These are phyloP conservation scores for Drosophila melanica DNA, from an alignment of 1,140 invertebrate genomes.

Conservation along the genomic window DNA sequence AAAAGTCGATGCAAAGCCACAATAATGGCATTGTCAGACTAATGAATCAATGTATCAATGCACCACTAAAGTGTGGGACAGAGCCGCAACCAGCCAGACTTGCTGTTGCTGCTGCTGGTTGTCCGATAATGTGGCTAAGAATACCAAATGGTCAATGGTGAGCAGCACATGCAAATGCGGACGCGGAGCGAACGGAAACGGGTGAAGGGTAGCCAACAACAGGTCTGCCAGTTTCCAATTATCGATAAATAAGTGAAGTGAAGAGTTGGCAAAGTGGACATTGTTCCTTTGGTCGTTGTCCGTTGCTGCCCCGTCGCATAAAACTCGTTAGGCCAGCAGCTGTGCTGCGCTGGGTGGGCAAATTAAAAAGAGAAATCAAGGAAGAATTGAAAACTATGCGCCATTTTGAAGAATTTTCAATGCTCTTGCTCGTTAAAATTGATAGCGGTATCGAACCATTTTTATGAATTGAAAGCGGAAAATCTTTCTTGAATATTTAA, in stretches of 20 bases:
- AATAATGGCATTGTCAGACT: constrained; percentile 63
- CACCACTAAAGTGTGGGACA: not conserved
- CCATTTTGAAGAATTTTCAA: constrained; percentile 1
- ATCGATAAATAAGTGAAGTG: constrained; percentile 75
- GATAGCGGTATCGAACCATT: too few relatives aligned
- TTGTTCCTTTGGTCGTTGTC: constrained; percentile 1
- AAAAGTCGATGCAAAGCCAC: constrained; percentile 17
- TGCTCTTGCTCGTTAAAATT: constrained; percentile 8
- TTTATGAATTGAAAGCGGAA: too few relatives aligned
- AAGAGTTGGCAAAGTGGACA: constrained; percentile 59
- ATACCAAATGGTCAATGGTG: constrained; percentile 55
- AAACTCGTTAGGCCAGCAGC: constrained; percentile 66
- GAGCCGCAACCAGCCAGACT: not conserved
- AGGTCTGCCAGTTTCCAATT: constrained; percentile 64
- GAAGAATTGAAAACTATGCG: not conserved
- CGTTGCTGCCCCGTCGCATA: constrained; percentile 30
- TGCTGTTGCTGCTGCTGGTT: constrained; percentile 7
- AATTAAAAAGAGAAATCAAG: constrained; percentile 46
- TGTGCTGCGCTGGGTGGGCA: constrained; percentile 8
- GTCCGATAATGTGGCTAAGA: constrained; percentile 62
- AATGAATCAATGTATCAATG: constrained; percentile 62
- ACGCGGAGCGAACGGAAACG: not conserved
- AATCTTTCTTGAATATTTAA: too few relatives aligned
- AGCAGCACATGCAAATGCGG: constrained; percentile 32
- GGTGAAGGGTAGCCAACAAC: constrained; percentile 11